These are phyloP conservation scores for Alviniconcha marisindica DNA, from an alignment of 1,140 invertebrate genomes.

Conservation along the genomic window DNA sequence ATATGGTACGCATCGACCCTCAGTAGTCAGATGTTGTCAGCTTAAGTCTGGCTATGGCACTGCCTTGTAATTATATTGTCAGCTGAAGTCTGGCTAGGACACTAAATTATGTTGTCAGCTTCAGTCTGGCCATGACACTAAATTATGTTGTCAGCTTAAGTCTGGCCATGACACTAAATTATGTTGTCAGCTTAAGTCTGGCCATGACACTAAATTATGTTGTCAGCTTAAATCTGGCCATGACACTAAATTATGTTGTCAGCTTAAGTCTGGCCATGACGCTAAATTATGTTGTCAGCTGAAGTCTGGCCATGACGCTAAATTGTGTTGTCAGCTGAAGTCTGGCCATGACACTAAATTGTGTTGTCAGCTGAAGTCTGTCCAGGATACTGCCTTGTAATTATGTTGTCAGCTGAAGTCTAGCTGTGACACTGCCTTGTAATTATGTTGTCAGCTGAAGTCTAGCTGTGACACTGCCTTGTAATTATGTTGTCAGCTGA, in stretches of 20 bases:
- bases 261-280: slow-evolving; percentile 86
- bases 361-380: slow-evolving; percentile 54
- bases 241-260: slow-evolving; percentile 96
- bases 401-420: slow-evolving; percentile 93
- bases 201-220: background rate
- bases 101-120: too few relatives aligned
- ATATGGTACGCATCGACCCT: slow-evolving; percentile 62
- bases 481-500: too few relatives aligned
- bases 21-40: too few relatives aligned
- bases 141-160: too few relatives aligned
- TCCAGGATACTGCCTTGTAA: slow-evolving; percentile 85
- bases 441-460: too few relatives aligned
- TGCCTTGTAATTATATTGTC: too few relatives aligned
- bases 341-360: slow-evolving; percentile 79
- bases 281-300: slow-evolving; percentile 70
- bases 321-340: slow-evolving; percentile 95
- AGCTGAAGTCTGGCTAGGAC: too few relatives aligned
- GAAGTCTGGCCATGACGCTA: slow-evolving; percentile 78
- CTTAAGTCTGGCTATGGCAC: too few relatives aligned
- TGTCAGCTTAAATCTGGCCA: too few relatives aligned
- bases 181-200: background rate
- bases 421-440: slow-evolving; percentile 78
- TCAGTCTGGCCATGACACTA: too few relatives aligned
- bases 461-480: slow-evolving; percentile 79
- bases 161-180: too few relatives aligned